Base-by-base conservation (phyloP, 2,113 vertebrate genomes). In the Orthonyx spaldingii region DNA sequence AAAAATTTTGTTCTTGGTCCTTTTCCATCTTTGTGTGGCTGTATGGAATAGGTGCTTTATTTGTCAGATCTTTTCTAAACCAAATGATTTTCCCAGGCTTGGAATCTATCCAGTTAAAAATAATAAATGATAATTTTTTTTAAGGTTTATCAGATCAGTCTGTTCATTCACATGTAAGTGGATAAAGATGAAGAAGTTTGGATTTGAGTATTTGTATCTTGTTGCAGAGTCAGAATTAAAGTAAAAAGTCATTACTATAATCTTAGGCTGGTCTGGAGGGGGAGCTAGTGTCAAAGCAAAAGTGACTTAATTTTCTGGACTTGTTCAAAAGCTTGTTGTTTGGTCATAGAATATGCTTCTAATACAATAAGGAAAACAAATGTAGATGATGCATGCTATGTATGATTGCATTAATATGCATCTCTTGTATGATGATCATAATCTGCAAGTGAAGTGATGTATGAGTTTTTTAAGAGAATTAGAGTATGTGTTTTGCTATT, bases 271-370 rank as follows among this genome's bases (percentile, higher is more conserved):
- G 98, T 98, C 98, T 98, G 97, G 97, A 98, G 98, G 98, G 98
- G 98, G 98, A 98, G 98, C 98, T 98, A 98, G 98, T 95, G 98
- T 96, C 97, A 98, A 98, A 97, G 97, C 91, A 96, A 98, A 98
- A 91, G 60, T 92, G 76, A 84, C 70, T 95, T 95, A 63, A 35
- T 96, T 79, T 95, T 65, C 82, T 97, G 46, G 91, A 69, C 89
- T 94, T 50, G n/a, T 95, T 89, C 52, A 95, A 94, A 97, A 87
- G 74, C 84, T 81, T 93, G 53, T 86, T 83, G 47, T 90, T 92
- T 94, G 76, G 46, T 88, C 53, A 26, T 16, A 52, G 64, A 84
- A 33, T 87, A 52, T 60, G 44, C 50, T 83, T 71, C 47, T 72
- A 60, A 87, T 86, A 81, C 18, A 63, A 22, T 78, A 81, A 81